These are phyloP conservation scores for Cathartes aura DNA, from an alignment of 2,113 vertebrate genomes.

Conservation along the genomic window DNA sequence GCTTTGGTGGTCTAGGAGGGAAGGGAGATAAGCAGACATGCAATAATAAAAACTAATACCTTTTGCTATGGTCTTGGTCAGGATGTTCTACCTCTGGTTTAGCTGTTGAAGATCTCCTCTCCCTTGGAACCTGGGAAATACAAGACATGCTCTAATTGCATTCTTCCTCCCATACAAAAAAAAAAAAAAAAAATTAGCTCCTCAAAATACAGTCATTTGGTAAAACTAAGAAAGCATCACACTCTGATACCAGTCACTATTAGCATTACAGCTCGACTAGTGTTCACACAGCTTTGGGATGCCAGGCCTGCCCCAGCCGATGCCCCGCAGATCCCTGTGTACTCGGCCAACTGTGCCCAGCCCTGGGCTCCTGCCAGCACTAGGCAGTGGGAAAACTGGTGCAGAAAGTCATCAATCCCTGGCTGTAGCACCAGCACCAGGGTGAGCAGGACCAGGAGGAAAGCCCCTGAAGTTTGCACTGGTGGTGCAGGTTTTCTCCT, in stretches of 20 bases:
- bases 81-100: conserved; percentile 90
- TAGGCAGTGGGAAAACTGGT: not conserved
- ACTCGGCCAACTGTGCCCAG: not conserved
- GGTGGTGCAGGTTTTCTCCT: not conserved
- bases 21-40: not conserved
- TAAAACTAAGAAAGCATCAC: not conserved
- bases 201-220: not conserved
- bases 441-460: not conserved
- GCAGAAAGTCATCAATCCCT: not conserved
- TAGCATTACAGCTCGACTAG: not conserved
- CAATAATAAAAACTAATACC: conserved; percentile 73
- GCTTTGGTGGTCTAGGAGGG: not conserved
- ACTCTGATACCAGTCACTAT: not conserved
- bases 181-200: not conserved
- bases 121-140: conserved; percentile 88
- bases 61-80: conserved; percentile 96
- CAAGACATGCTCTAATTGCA: not conserved
- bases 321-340: fast-evolving
- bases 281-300: fast-evolving
- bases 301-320: not conserved
- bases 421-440: not conserved
- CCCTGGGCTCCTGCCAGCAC: not conserved
- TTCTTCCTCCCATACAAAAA: not conserved
- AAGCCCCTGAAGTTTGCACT: not conserved
- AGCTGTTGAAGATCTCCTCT: conserved; percentile 87